Evolutionary conservation across 2,888 invertebrate genomes (phyloP).

Genomic region (Agrilus cyanescens): DNA sequence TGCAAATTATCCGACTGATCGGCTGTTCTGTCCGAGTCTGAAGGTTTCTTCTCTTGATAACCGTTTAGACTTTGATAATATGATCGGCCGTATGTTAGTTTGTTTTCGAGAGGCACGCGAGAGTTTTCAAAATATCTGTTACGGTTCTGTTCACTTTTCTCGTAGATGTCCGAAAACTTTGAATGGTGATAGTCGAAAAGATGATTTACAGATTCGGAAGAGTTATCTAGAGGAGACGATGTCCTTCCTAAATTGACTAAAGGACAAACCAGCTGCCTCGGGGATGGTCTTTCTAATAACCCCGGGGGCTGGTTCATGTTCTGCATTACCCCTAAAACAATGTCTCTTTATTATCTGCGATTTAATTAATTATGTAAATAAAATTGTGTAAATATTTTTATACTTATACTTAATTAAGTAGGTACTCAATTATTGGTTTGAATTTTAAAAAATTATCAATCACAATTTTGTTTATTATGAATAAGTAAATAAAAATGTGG

Average conservation of each 20-base stretch:
- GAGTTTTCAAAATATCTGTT: slow-evolving; percentile 3
- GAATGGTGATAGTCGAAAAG: slow-evolving; percentile 16
- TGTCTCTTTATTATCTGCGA: background rate
- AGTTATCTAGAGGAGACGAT: slow-evolving; percentile 28
- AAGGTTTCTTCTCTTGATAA: slow-evolving; percentile 15
- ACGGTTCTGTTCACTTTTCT: slow-evolving; percentile 13
- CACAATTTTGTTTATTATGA: too few relatives aligned
- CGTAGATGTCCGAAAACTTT: slow-evolving; percentile 20
- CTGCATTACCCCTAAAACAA: slow-evolving; percentile 15
- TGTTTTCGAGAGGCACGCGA: background rate
- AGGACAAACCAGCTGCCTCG: slow-evolving; percentile 44
- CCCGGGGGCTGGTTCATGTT: slow-evolving; percentile 26
- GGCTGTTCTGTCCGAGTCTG: slow-evolving; percentile 1
- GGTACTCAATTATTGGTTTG: too few relatives aligned
- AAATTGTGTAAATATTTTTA: too few relatives aligned
- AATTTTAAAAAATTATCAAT: too few relatives aligned
- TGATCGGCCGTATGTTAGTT: background rate
- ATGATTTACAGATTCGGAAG: slow-evolving; percentile 17
- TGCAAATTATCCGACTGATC: slow-evolving; percentile 11
- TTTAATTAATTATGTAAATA: too few relatives aligned
- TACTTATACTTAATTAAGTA: too few relatives aligned
- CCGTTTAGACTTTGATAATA: slow-evolving; percentile 7
- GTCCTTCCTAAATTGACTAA: slow-evolving; percentile 46
- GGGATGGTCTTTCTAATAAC: slow-evolving; percentile 29
- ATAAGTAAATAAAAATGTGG: too few relatives aligned